Evolutionary conservation across 2,888 invertebrate species (phyloP).

Genomic region (Chesias legatella): DNA sequence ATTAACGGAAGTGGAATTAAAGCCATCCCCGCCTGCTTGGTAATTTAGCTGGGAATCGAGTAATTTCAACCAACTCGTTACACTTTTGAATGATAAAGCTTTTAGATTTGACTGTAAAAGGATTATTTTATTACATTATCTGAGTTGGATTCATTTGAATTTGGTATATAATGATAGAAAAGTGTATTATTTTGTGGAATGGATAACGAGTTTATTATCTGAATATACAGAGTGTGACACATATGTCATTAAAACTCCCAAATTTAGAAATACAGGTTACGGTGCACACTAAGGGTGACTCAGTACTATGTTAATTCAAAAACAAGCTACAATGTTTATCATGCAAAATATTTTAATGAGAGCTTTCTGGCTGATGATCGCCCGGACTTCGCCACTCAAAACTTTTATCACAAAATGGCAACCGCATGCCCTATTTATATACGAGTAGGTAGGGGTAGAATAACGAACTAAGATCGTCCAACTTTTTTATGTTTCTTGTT

Average conservation of each 20-base stretch:
- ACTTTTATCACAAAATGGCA: no score
- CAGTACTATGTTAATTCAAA: no score
- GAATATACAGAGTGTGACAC: no score
- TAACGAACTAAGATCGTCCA: slow-evolving; percentile 2
- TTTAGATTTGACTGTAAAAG: slow-evolving; percentile 32
- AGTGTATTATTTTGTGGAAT: slow-evolving; percentile 10
- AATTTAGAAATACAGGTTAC: no score
- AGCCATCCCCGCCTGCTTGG: slow-evolving; percentile 43
- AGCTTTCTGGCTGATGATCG: no score
- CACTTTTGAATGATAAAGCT: slow-evolving; percentile 37
- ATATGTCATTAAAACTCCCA: no score
- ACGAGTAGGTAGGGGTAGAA: neutral
- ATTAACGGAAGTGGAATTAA: slow-evolving; percentile 59
- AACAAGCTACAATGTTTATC: no score
- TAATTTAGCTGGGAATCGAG: slow-evolving; percentile 45
- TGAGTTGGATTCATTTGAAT: slow-evolving; percentile 14
- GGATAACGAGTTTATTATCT: no score
- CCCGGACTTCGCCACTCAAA: no score
- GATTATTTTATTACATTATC: slow-evolving; percentile 22
- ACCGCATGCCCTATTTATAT: no score
- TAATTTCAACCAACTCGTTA: slow-evolving; percentile 44
- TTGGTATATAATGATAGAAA: slow-evolving; percentile 12
- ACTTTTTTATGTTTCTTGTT: slow-evolving; percentile 9
- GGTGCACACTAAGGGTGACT: no score
- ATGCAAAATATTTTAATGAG: no score